Conservation (phyloP, 2,888 invertebrate species). For the Deroplatys truncata region DNA sequence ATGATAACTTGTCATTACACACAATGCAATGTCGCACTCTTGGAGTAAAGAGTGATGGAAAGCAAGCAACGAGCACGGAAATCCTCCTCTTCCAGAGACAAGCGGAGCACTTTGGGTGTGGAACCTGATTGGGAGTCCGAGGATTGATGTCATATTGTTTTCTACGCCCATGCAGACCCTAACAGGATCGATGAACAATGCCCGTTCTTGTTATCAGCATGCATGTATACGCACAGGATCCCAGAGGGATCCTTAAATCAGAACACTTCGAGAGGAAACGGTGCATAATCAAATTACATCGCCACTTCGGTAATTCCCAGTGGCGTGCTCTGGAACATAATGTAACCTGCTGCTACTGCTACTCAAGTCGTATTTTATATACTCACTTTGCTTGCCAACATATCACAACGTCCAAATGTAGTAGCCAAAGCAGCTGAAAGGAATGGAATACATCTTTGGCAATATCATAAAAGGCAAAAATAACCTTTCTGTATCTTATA, state of each 20-base stretch:
- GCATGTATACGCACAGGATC: not conserved
- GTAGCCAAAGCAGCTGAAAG: no score
- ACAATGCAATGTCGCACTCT: not conserved
- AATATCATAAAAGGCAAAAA: no score
- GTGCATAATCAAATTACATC: not conserved
- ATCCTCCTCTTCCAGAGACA: not conserved
- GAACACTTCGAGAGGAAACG: not conserved
- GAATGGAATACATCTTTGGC: no score
- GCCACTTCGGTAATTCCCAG: not conserved
- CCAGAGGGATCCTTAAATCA: not conserved
- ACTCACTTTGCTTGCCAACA: not conserved
- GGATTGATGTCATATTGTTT: constrained; percentile 9
- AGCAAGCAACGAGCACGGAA: not conserved
- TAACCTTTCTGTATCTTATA: no score
- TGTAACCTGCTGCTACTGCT: not conserved
- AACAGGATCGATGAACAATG: constrained; percentile 11
- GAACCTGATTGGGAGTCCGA: not conserved
- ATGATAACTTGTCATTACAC: not conserved
- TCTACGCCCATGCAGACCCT: constrained; percentile 1
- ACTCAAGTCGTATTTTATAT: not conserved
- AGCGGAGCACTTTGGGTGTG: not conserved
- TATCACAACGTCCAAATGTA: no score
- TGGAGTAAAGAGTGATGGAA: not conserved
- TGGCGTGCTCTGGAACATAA: not conserved
- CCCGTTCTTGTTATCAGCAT: not conserved